phyloP scores from a whole-genome alignment of 2,797 vertebrate genomes.

The Crax fasciolata region DNA sequence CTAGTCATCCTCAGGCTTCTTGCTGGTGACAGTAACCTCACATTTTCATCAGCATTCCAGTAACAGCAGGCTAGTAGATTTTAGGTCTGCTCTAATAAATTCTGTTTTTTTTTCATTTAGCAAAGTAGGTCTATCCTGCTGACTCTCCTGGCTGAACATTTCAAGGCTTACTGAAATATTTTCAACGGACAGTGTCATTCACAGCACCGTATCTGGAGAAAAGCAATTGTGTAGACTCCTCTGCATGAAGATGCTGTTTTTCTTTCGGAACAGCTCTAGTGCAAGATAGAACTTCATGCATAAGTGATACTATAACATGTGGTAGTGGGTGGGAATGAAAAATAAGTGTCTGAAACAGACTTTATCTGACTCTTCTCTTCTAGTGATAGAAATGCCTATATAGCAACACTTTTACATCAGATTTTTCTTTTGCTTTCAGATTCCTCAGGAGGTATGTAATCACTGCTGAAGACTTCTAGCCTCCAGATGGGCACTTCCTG shows the following conservation, averaged over 20 bases:
- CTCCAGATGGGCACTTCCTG: not conserved
- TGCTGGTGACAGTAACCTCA: not conserved
- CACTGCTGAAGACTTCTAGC: not conserved
- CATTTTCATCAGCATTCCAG: not conserved
- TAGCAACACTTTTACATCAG: not conserved
- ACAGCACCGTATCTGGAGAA: not conserved
- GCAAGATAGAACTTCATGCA: not conserved
- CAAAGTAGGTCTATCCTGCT: not conserved
- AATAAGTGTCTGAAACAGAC: not conserved
- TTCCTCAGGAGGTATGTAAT: constrained; percentile 79
- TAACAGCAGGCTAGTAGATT: not conserved
- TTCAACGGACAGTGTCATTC: not conserved
- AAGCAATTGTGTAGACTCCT: not conserved
- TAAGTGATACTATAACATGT: not conserved
- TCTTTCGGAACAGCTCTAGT: not conserved
- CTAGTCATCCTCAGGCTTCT: not conserved
- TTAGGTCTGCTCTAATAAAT: not conserved
- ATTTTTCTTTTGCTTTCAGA: constrained; percentile 65
- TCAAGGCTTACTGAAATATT: not conserved
- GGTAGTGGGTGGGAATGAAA: not conserved
- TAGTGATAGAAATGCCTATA: not conserved
- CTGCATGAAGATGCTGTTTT: not conserved
- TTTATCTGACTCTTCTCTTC: not conserved
- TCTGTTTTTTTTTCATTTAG: not conserved
- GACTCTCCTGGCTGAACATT: not conserved